Evolutionary conservation across 2,113 vertebrate genomes (phyloP).

Genomic region (Trogon surrucura): DNA sequence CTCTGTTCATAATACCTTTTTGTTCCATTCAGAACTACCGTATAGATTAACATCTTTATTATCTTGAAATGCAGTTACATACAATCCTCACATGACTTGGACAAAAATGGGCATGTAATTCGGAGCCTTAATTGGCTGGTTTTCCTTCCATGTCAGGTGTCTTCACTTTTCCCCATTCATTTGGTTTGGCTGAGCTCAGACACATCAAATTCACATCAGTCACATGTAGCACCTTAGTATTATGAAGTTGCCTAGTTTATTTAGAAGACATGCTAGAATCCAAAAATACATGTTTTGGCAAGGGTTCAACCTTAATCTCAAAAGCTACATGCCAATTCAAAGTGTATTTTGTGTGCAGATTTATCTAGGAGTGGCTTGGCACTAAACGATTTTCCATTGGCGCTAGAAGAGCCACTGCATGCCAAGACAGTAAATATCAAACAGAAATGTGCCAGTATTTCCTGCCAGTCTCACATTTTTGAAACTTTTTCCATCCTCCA

Average conservation of each 20-base stretch:
- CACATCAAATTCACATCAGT: conserved; percentile 10
- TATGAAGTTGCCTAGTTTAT: conserved; percentile 7
- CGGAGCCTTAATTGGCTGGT: background rate
- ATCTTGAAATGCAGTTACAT: background rate
- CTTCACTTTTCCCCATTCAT: background rate
- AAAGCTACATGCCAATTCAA: conserved; percentile 56
- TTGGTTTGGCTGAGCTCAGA: conserved; percentile 6
- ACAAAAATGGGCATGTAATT: background rate
- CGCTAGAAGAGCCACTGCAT: conserved; percentile 24
- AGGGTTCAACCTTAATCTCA: conserved; percentile 37
- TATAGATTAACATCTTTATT: background rate
- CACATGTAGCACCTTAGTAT: background rate
- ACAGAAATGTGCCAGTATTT: conserved; percentile 69
- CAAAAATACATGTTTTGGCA: conserved; percentile 52
- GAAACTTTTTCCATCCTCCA: conserved; percentile 78
- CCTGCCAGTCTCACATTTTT: conserved; percentile 79
- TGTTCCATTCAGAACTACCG: background rate
- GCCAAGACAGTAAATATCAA: conserved; percentile 79
- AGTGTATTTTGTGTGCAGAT: conserved; percentile 65
- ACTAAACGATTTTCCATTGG: conserved; percentile 80
- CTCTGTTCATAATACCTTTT: background rate
- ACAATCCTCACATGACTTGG: background rate
- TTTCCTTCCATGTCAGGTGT: background rate
- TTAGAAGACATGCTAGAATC: conserved; percentile 36
- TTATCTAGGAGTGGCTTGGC: conserved; percentile 78